phyloP scores from a whole-genome alignment of 2,888 invertebrate species.

The Limnephilus marmoratus region DNA sequence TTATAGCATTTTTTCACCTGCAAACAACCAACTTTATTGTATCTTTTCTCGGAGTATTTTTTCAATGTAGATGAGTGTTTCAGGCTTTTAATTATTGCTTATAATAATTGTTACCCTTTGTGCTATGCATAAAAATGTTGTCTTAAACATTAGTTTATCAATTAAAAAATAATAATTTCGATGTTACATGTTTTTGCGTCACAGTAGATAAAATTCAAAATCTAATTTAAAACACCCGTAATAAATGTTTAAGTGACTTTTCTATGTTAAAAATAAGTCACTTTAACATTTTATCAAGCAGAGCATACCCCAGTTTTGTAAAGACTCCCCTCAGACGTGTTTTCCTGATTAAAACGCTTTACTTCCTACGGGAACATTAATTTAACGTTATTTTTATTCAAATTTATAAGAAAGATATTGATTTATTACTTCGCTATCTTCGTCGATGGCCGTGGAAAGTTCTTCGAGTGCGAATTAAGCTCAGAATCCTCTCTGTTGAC shows the following conservation, averaged over 20 bases:
- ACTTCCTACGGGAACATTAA: background rate
- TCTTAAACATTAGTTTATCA: too few species aligned
- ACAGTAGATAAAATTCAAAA: too few species aligned
- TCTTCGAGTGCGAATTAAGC: background rate
- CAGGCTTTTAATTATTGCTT: too few species aligned
- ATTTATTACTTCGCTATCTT: background rate
- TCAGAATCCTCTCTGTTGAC: background rate
- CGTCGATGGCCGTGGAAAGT: background rate
- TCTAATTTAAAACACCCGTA: too few species aligned
- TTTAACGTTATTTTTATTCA: constrained; percentile 4
- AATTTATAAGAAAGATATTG: constrained; percentile 4
- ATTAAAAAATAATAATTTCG: too few species aligned
- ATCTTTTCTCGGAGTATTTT: too few species aligned
- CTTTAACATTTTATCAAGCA: background rate
- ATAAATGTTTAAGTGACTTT: background rate
- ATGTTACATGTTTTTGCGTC: too few species aligned
- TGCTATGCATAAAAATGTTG: too few species aligned
- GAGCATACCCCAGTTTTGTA: background rate
- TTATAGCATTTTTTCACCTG: too few species aligned
- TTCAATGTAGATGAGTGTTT: too few species aligned
- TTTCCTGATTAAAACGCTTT: constrained; percentile 6
- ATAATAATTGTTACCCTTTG: too few species aligned
- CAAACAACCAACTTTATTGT: too few species aligned
- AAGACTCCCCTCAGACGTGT: background rate
- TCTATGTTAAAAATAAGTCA: background rate